Evolutionary conservation across 2,113 vertebrate genomes (phyloP).

Genomic region (Copsychus sechellarum): DNA sequence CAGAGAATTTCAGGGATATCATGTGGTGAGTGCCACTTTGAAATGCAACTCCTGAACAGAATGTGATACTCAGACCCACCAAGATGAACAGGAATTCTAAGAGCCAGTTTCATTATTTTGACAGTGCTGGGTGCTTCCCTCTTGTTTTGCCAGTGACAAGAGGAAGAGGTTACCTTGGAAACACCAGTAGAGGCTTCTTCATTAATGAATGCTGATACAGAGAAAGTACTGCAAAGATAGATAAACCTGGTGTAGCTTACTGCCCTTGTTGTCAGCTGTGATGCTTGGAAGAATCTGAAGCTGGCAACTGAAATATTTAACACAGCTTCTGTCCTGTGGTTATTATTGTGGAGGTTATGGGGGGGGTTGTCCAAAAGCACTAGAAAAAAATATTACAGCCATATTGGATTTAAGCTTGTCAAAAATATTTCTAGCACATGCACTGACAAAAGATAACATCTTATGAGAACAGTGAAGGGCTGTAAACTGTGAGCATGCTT

Average conservation of each 20-base stretch:
- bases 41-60: not conserved
- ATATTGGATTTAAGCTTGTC: not conserved
- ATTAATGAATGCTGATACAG: not conserved
- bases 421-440: not conserved
- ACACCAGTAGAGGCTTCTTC: not conserved
- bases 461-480: not conserved
- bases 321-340: not conserved
- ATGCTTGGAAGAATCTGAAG: not conserved
- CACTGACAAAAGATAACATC: not conserved
- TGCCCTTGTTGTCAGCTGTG: not conserved
- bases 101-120: not conserved
- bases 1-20: not conserved
- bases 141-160: not conserved
- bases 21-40: not conserved
- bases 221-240: not conserved
- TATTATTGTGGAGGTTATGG: not conserved
- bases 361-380: not conserved
- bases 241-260: not conserved
- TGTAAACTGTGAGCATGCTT: not conserved
- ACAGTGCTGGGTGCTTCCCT: not conserved
- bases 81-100: not conserved
- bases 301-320: not conserved
- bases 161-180: not conserved
- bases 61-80: not conserved
- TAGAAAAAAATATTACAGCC: not conserved